Percentiles rank a stretch among this genome's conserved stretches.
phyloP scores from a whole-genome alignment of 2,113 vertebrate genomes.

The Siphamia tubifer region DNA sequence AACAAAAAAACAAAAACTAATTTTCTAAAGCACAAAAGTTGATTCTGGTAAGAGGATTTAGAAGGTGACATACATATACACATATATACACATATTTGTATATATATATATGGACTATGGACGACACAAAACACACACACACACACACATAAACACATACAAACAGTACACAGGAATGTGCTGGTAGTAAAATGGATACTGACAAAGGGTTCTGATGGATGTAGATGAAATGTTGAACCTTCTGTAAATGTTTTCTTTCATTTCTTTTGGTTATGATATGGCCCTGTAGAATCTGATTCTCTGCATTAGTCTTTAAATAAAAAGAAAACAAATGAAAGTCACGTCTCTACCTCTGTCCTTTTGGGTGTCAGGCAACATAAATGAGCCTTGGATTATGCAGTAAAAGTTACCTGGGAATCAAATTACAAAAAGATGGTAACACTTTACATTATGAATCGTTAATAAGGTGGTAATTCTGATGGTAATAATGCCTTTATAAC shows the following conservation, averaged over 20 bases:
- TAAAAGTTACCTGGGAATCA: too few species aligned
- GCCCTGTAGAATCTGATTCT: constrained; percentile 82
- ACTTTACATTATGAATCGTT: too few species aligned
- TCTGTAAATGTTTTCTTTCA: constrained; percentile 80
- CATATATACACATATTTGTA: too few species aligned
- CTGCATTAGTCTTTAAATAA: constrained; percentile 84
- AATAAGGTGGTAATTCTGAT: too few species aligned
- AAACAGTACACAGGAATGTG: constrained; percentile 55
- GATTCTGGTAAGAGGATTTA: constrained; percentile 33
- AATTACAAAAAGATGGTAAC: too few species aligned
- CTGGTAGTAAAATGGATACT: constrained; percentile 42
- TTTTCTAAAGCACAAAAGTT: constrained; percentile 78
- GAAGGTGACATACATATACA: constrained; percentile 9
- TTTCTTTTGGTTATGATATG: constrained; percentile 77
- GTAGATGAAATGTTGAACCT: constrained; percentile 63
- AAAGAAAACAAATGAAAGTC: constrained; percentile 68
- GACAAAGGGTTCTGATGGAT: constrained; percentile 53
- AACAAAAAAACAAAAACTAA: constrained; percentile 49
- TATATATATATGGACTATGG: constrained; percentile 46
- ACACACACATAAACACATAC: constrained; percentile 41
- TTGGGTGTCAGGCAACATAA: too few species aligned
- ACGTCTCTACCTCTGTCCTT: too few species aligned
- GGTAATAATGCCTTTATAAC: too few species aligned
- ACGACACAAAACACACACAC: constrained; percentile 36
- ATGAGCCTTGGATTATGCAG: too few species aligned